phyloP scores from a whole-genome alignment of 64 coral and sea anemone species.

The Catalaphyllia jardinei region DNA sequence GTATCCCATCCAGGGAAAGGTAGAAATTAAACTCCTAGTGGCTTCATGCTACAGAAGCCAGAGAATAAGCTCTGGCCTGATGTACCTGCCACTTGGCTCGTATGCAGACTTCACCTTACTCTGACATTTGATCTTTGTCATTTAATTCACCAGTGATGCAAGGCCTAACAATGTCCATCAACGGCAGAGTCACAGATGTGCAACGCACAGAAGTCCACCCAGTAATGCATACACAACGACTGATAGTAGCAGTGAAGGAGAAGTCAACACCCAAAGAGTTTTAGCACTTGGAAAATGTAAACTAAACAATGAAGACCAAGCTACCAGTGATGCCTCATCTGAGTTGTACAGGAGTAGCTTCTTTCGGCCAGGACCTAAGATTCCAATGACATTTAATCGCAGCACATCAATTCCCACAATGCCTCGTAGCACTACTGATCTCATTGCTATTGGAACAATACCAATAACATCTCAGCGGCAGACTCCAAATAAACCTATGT shows the following conservation, averaged over 20 bases:
- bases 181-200: background rate
- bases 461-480: constrained; percentile 85
- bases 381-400: constrained; percentile 67
- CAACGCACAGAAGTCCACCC: constrained; percentile 29
- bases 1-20: no score
- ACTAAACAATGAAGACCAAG: constrained; percentile 73
- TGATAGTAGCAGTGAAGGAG: constrained; percentile 74
- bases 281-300: constrained; percentile 93
- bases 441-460: constrained; percentile 94
- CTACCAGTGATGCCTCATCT: constrained; percentile 57
- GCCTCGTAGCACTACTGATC: constrained; percentile 53
- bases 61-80: no score
- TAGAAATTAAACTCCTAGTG: no score
- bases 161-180: background rate
- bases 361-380: constrained; percentile 69
- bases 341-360: constrained; percentile 41
- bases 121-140: background rate
- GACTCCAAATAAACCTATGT: constrained; percentile 77
- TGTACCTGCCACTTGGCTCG: no score
- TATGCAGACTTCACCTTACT: no score
- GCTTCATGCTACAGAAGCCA: no score
- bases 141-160: background rate
- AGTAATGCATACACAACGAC: constrained; percentile 27
- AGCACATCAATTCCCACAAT: constrained; percentile 68
- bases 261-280: constrained; percentile 53